Evolutionary conservation across 1,140 invertebrate genomes (phyloP).

Genomic region (Chionoecetes opilio): DNA sequence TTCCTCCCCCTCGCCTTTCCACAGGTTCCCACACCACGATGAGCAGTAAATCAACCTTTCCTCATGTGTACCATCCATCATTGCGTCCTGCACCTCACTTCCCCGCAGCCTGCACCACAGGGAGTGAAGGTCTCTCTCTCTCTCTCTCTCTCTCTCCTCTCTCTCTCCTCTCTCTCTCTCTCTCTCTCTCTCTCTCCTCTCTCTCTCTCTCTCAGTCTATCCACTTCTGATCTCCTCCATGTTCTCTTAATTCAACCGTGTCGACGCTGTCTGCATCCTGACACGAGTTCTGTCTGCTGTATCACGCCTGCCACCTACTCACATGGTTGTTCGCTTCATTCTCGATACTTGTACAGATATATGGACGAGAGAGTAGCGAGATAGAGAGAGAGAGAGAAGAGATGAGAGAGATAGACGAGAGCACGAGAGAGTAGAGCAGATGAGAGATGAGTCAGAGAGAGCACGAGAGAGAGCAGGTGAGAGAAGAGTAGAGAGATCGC

Average conservation of each 20-base stretch:
- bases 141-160: not conserved
- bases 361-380: too few relatives aligned
- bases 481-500: too few relatives aligned
- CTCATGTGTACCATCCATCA: not conserved
- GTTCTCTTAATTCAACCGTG: not conserved
- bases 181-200: not conserved
- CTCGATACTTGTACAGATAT: not conserved
- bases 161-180: not conserved
- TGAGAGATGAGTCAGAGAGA: not conserved
- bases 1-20: not conserved
- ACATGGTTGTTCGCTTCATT: not conserved
- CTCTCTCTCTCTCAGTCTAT: too few relatives aligned
- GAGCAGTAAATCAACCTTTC: not conserved
- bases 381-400: not conserved
- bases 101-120: not conserved
- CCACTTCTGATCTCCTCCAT: not conserved
- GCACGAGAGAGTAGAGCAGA: too few relatives aligned
- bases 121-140: not conserved
- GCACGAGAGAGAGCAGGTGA: not conserved
- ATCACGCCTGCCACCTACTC: conserved; percentile 21
- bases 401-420: not conserved
- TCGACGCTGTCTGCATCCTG: not conserved
- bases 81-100: not conserved
- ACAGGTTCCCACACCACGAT: not conserved
- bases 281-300: not conserved